Evolutionary conservation across 2,797 vertebrate species (phyloP), one percentile per base, ranked within the genome.

Genomic region (Lates japonicus): DNA sequence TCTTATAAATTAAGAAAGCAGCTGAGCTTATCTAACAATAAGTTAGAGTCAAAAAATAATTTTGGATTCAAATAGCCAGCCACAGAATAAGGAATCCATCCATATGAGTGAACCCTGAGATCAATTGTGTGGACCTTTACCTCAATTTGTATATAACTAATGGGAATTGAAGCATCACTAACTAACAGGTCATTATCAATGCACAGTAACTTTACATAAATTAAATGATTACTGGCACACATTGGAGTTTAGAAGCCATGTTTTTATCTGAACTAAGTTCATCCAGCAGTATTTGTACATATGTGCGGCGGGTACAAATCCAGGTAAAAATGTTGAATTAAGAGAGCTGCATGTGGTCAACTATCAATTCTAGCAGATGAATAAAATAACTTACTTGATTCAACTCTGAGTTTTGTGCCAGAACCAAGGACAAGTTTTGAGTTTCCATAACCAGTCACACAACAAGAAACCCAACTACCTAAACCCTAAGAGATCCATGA

Each of bases 371-470:
- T 48, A 19, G n/a, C 2, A 51, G 51, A 61, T 31, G 0, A 44
- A 51, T 74, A 12, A 63, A 55, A n/a, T 35, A 57, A 67, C 76
- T 82, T 69, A 86, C 83, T 75, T 51, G 69, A 48, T 59, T 64
- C 17, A 16, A 83, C 61, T n/a, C 4, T 68, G 10, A 89, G 62
- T 35, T 62, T 58, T n/a, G 55, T 78, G 22, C 82, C 87, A 51
- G 65, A 61, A 19, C 80, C 85, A 71, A 89, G 85, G 54, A 80
- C 0, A 13, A 75, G 7, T 20, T 74, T 82, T 13, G 64, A 20
- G 31, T 37, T 17, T 20, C n/a, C 68, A 76, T 33, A 33, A 22
- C 1, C 1, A 80, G 61, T 57, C 83, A 83, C 88, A 87, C 87
- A 72, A 7, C 44, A 4, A 64, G 35, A 74, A 42, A 8, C 1